Percentiles rank a stretch among this genome's conserved stretches.
These are phyloP conservation scores for Notarius quadriscutis DNA, from an alignment of 2,113 vertebrate species.

Conservation along the genomic window DNA sequence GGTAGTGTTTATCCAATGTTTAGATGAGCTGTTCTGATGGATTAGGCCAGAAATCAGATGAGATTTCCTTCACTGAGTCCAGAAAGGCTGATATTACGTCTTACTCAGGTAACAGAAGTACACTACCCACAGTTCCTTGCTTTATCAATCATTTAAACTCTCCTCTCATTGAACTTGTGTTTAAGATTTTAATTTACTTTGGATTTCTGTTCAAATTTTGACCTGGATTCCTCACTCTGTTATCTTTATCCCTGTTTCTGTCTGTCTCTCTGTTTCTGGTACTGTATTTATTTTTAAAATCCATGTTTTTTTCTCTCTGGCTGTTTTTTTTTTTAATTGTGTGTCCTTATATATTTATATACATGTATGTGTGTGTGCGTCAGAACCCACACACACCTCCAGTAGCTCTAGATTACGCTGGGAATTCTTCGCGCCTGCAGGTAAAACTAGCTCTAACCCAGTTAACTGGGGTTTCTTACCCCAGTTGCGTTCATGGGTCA, in stretches of 20 bases:
- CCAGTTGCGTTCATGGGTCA: neutral
- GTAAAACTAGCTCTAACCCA: constrained; percentile 67
- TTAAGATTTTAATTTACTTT: neutral
- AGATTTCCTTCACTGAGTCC: constrained; percentile 37
- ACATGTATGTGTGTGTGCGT: neutral
- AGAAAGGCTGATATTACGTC: constrained; percentile 49
- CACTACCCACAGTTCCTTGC: neutral
- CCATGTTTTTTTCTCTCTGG: constrained; percentile 6
- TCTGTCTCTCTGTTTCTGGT: constrained; percentile 21
- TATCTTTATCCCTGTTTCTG: constrained; percentile 26
- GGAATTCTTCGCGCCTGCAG: constrained; percentile 83
- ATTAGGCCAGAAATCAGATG: constrained; percentile 43
- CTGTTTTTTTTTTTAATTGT: neutral
- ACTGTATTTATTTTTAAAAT: neutral
- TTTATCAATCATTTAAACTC: neutral
- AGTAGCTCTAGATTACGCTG: constrained; percentile 79
- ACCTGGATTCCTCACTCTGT: constrained; percentile 18
- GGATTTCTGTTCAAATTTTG: neutral
- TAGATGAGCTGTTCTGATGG: constrained; percentile 54
- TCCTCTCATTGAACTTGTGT: neutral
- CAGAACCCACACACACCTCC: constrained; percentile 59
- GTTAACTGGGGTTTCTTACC: neutral
- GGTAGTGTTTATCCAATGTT: neutral
- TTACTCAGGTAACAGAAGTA: constrained; percentile 67
- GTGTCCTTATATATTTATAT: neutral